Conservation (phyloP, 2,797 vertebrate species). For the Bovichtus diacanthus region DNA sequence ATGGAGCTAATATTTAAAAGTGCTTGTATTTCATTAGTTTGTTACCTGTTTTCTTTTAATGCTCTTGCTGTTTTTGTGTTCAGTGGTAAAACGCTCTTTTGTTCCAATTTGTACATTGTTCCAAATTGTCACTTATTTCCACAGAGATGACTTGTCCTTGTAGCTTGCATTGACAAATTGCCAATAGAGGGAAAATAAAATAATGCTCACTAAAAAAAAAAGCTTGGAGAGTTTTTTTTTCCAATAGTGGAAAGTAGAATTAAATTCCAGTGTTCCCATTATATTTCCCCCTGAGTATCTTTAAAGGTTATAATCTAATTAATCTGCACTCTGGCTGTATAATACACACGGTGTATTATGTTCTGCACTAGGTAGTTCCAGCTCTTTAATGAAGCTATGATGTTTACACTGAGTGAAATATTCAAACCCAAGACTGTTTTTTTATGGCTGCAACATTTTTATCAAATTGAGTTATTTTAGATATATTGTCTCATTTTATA, state of each 20-base stretch:
- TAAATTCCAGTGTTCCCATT: background rate
- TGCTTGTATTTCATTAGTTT: slow-evolving; percentile 28
- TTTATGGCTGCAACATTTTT: too few species aligned
- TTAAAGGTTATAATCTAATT: background rate
- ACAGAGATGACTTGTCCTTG: slow-evolving; percentile 5
- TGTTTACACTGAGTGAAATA: too few species aligned
- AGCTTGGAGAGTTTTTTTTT: background rate
- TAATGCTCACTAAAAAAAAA: slow-evolving; percentile 36
- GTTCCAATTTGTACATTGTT: slow-evolving; percentile 38
- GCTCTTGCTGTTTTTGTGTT: slow-evolving; percentile 21
- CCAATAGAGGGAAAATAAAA: slow-evolving; percentile 65
- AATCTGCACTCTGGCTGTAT: background rate
- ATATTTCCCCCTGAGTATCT: background rate
- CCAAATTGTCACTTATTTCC: slow-evolving; percentile 5
- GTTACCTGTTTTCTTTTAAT: slow-evolving; percentile 8
- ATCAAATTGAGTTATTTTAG: too few species aligned
- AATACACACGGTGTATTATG: background rate
- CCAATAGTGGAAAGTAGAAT: background rate
- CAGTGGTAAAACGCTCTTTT: slow-evolving; percentile 1
- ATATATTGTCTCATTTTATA: too few species aligned
- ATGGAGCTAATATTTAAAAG: slow-evolving; percentile 47
- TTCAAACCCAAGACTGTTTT: too few species aligned
- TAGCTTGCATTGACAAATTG: slow-evolving; percentile 29
- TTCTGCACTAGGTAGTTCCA: background rate
- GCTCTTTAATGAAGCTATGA: background rate